Percentiles rank a stretch among this genome's conserved stretches.
These are phyloP conservation scores for Oncopodura yosiiana DNA, from an alignment of 1,140 invertebrate species.

Conservation along the genomic window DNA sequence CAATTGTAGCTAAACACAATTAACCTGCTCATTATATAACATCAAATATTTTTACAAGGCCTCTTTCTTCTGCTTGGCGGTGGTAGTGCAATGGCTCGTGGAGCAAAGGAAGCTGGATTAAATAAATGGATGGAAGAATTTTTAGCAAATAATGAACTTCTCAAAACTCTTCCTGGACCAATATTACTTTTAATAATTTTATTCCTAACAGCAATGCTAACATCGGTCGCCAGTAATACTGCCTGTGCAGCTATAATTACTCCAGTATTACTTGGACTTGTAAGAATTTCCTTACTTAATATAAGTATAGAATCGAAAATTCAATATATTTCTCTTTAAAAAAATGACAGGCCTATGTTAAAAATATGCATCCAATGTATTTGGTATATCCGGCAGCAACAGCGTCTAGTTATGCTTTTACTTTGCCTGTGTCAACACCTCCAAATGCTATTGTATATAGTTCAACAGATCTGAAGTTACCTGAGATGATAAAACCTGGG, in stretches of 20 bases:
- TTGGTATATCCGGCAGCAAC: conserved; percentile 74
- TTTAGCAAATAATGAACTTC: conserved; percentile 37
- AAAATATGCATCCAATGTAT: conserved; percentile 69
- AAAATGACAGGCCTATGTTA: conserved; percentile 47
- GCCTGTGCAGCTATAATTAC: conserved; percentile 27
- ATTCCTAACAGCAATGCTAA: conserved; percentile 49
- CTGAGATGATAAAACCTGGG: conserved; percentile 43
- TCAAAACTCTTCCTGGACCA: conserved; percentile 36
- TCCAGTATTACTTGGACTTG: conserved; percentile 29
- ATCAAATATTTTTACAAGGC: background rate
- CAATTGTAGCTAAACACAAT: background rate
- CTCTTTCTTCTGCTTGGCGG: conserved; percentile 46
- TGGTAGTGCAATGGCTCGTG: conserved; percentile 77
- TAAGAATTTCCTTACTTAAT: background rate
- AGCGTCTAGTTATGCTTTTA: conserved; percentile 45
- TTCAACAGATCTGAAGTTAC: conserved; percentile 37
- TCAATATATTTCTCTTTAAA: background rate
- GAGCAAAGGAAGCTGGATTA: conserved; percentile 64
- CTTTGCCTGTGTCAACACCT: conserved; percentile 49
- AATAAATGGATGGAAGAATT: conserved; percentile 60
- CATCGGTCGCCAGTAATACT: conserved; percentile 71
- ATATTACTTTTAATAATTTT: conserved; percentile 40
- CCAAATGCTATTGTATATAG: conserved; percentile 55
- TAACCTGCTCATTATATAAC: background rate
- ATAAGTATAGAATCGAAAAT: background rate